Conservation (phyloP, 2,797 vertebrate genomes). For the Mareca strepera region DNA sequence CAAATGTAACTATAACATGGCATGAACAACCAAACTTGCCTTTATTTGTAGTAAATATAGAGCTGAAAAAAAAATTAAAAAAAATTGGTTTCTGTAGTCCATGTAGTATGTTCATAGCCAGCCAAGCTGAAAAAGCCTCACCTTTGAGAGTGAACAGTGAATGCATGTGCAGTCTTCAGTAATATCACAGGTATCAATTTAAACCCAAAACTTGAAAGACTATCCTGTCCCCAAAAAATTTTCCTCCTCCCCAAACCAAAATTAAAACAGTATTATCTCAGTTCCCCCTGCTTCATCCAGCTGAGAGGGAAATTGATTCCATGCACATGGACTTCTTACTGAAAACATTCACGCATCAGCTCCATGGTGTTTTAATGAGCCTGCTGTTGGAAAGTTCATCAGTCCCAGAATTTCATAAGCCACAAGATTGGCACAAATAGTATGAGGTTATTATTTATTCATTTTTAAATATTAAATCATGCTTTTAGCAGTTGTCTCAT, state of each 20-base stretch:
- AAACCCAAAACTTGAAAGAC: not conserved
- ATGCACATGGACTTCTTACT: not conserved
- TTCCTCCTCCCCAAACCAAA: not conserved
- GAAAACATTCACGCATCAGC: not conserved
- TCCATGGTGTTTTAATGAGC: not conserved
- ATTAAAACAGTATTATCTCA: not conserved
- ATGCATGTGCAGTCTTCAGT: not conserved
- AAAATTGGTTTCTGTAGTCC: not conserved
- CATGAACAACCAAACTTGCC: not conserved
- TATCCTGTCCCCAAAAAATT: not conserved
- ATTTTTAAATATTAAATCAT: conserved; percentile 7
- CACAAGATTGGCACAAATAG: not conserved
- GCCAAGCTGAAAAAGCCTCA: not conserved
- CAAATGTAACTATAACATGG: not conserved
- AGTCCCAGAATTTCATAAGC: not conserved
- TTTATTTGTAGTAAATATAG: not conserved
- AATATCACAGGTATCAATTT: not conserved
- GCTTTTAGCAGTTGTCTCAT: not conserved
- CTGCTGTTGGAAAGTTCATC: not conserved
- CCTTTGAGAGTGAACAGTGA: not conserved
- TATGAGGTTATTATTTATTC: conserved; percentile 12
- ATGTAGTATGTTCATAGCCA: not conserved
- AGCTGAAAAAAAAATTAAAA: not conserved
- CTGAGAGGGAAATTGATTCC: not conserved
- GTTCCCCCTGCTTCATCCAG: not conserved